Evolutionary conservation across 30 jellyfish, hydroid and myxozoan genomes (phyloP).

Genomic region (Cassiopea xamachana): DNA sequence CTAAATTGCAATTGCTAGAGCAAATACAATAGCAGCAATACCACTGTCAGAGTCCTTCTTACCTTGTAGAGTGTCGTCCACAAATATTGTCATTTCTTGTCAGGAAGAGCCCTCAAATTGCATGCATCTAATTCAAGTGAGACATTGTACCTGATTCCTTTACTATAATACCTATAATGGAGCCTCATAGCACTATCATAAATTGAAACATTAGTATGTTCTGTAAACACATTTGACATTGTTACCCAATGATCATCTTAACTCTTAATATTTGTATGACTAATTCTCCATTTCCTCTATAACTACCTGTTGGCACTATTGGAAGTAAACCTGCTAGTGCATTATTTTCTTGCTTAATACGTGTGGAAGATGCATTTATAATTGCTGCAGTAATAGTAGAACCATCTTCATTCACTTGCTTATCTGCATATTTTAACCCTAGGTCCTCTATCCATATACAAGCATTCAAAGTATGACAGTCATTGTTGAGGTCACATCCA

Average conservation of each 20-base stretch:
- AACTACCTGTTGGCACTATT: not conserved
- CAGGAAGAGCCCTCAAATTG: not conserved
- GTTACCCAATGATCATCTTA: not conserved
- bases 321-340: not conserved
- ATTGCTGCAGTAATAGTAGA: not conserved
- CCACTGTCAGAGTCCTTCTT: not conserved
- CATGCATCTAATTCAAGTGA: not conserved
- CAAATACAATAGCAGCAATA: not conserved
- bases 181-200: not conserved
- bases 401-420: not conserved
- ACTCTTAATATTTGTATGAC: not conserved
- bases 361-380: not conserved
- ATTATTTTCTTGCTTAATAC: not conserved
- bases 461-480: not conserved
- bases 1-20: not conserved
- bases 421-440: not conserved
- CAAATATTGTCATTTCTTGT: not conserved
- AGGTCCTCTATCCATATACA: not conserved
- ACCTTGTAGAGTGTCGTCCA: not conserved
- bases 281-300: not conserved
- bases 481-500: not conserved
- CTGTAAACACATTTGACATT: not conserved
- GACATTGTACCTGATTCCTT: not conserved
- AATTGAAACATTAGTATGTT: not conserved
- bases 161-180: not conserved